Evolutionary conservation across 2,113 vertebrate genomes (phyloP), one percentile per base, ranked within the genome.

Genomic region (Nematolebias whitei): DNA sequence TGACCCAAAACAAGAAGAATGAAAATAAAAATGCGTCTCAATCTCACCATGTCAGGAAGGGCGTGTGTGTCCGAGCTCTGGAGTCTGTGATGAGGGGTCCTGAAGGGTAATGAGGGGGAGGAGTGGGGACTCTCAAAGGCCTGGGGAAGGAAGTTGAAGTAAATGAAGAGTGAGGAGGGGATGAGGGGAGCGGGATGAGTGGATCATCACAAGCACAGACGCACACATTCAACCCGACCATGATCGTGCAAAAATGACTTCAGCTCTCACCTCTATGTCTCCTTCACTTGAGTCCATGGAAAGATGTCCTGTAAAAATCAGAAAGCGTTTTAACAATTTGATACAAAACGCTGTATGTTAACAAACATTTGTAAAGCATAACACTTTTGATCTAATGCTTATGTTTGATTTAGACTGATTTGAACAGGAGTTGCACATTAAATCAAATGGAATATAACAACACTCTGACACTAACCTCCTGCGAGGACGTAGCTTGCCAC

Each of bases 121-220:
- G 94, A 95, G 19, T 92, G 91, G 6, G 95, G 95, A 19, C 95
- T 96, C 90, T 97, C 95, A 18, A 89, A 86, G 56, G 76, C 87
- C 92, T 93, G 72, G 65, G 65, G 60, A 32, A 12, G 55, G 93
- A 92, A 1, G 20, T 63, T 55, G 92, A 89, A 1, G 85, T n/a
- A 41, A 47, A 0, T 92, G 93, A 93, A 19, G 18, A 90, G 1
- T 85, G 24, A 43, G 52, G 0, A 29, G 92, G 91, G 12, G 93
- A 94, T n/a, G 92, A 92, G 1, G 90, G 82, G 0, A 92, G 88
- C 2, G 68, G 68, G 62, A 44, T 73, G 81, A 83, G 76, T 74
- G 65, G 67, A 69, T 18, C 3, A 13, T 81, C 70, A 60, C 74
- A 55, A 61, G 64, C 71, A 59, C 65, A 53, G 41, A 65, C 69